These are phyloP conservation scores for Hoplodrina blanda DNA, from an alignment of 2,888 invertebrate species.

Conservation along the genomic window DNA sequence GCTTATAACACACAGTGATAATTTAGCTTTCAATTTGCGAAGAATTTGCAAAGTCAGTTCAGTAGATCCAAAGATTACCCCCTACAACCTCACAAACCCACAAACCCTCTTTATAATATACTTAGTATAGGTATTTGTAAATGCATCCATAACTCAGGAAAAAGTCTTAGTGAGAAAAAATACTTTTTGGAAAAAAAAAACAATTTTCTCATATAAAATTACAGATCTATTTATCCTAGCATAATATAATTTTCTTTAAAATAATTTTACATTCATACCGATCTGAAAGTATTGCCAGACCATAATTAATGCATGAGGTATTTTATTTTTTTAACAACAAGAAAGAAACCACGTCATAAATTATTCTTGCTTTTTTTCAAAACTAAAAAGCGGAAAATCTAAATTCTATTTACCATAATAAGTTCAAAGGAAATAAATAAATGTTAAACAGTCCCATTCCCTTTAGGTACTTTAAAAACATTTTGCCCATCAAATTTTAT, in stretches of 20 bases:
- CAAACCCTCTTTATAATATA: too few species aligned
- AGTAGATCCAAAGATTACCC: too few species aligned
- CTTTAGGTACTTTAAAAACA: constrained; percentile 41
- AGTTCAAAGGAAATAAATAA: constrained; percentile 47
- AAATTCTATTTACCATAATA: constrained; percentile 29
- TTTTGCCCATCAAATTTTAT: constrained; percentile 44
- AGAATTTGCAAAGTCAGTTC: too few species aligned
- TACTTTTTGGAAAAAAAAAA: too few species aligned
- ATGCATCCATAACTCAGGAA: too few species aligned
- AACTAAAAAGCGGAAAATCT: constrained; percentile 15
- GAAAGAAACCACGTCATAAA: neutral
- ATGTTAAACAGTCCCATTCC: constrained; percentile 45
- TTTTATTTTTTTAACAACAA: neutral
- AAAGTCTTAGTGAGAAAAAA: too few species aligned
- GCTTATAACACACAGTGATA: too few species aligned
- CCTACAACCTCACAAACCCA: too few species aligned
- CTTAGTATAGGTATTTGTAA: too few species aligned
- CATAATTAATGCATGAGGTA: neutral
- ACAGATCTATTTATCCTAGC: too few species aligned
- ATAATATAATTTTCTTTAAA: too few species aligned
- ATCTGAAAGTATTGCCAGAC: neutral
- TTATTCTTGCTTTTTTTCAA: constrained; percentile 14
- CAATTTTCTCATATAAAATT: neutral
- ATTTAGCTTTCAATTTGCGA: too few species aligned
- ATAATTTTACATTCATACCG: neutral